phyloP scores from a whole-genome alignment of 2,113 vertebrate genomes.

The Cranoglanis bouderius region DNA sequence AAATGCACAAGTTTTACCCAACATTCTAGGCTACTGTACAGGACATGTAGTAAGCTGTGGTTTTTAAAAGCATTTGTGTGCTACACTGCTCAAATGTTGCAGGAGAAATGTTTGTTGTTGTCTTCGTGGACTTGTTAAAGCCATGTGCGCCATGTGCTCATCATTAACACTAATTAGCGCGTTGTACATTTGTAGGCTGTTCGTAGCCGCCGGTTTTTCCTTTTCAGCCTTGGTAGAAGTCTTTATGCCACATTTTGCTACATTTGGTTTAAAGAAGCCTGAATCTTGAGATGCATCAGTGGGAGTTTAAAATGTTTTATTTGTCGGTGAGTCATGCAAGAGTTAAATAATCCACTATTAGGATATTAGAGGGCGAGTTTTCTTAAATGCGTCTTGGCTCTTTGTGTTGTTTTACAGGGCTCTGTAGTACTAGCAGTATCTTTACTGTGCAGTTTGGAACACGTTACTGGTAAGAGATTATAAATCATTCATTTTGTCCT shows the following conservation, averaged over 20 bases:
- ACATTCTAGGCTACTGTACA: not conserved
- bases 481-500: too few species aligned
- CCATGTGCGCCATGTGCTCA: not conserved
- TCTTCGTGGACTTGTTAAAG: not conserved
- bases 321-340: not conserved
- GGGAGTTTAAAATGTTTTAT: not conserved
- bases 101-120: not conserved
- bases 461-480: constrained; percentile 57
- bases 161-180: constrained; percentile 15
- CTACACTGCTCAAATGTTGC: not conserved
- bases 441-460: constrained; percentile 27
- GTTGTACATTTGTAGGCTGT: not conserved
- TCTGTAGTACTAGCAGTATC: constrained; percentile 46
- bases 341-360: not conserved
- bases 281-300: not conserved
- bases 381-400: not conserved
- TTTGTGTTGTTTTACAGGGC: constrained; percentile 48
- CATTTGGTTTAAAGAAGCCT: not conserved
- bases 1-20: not conserved
- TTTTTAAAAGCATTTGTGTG: not conserved
- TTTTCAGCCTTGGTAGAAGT: not conserved
- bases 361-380: not conserved
- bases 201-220: fast-evolving
- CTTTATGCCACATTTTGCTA: not conserved
- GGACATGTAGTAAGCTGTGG: not conserved